phyloP scores from a whole-genome alignment of 2,888 invertebrate genomes.

The Pterostichus madidus region DNA sequence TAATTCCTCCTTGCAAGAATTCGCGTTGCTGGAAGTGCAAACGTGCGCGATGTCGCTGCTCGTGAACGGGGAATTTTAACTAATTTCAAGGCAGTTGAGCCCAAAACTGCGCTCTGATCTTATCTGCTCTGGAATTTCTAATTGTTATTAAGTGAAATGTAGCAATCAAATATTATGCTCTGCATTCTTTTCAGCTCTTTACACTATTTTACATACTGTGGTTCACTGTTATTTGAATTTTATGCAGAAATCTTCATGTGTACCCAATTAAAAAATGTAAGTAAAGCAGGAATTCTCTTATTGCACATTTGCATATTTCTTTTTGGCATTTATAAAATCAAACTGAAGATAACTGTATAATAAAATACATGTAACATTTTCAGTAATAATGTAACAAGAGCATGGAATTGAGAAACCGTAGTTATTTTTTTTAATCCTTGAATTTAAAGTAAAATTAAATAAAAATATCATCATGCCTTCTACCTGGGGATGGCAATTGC shows the following conservation, averaged over 20 bases:
- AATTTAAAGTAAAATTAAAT: no score
- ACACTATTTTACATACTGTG: neutral
- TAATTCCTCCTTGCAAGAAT: conserved; percentile 42
- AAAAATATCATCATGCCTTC: no score
- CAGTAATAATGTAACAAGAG: no score
- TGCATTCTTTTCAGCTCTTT: conserved; percentile 1
- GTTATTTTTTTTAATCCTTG: no score
- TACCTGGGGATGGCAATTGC: no score
- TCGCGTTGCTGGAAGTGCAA: conserved; percentile 1
- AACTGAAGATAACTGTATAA: no score
- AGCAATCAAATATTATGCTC: conserved; percentile 16
- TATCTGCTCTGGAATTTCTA: conserved; percentile 44
- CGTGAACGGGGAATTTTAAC: conserved; percentile 38
- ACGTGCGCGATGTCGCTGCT: neutral
- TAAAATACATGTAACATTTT: no score
- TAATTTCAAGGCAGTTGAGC: conserved; percentile 40
- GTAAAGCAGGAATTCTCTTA: no score
- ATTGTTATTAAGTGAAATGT: conserved; percentile 52
- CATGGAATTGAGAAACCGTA: no score
- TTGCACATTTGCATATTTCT: no score
- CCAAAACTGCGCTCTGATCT: conserved; percentile 19
- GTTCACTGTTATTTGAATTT: neutral
- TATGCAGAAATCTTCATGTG: neutral
- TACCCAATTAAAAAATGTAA: neutral
- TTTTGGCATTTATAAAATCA: no score